Evolutionary conservation across 2,797 vertebrate species (phyloP).

Genomic region (Ptychobarbus kaznakovi): DNA sequence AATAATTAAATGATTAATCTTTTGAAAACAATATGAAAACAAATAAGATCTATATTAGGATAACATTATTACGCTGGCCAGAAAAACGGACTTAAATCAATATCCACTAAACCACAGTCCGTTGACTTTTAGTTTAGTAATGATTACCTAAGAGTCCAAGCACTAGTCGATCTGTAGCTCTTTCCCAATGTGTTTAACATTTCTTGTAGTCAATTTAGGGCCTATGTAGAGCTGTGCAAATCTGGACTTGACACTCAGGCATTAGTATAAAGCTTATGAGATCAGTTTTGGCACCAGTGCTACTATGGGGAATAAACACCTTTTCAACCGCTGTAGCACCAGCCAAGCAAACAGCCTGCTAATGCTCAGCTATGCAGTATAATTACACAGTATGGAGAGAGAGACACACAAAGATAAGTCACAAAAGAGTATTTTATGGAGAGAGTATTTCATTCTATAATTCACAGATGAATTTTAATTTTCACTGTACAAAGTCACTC

Average conservation of each 20-base stretch:
- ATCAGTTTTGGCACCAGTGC: slow-evolving; percentile 20
- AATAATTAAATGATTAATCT: background rate
- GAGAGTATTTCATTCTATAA: background rate
- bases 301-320: slow-evolving; percentile 7
- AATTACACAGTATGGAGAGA: background rate
- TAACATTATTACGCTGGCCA: background rate
- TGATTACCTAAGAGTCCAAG: slow-evolving; percentile 15
- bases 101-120: background rate
- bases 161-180: background rate
- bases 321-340: background rate
- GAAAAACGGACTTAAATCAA: background rate
- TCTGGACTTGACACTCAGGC: background rate
- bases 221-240: slow-evolving; percentile 10
- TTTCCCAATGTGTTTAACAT: slow-evolving; percentile 8
- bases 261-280: slow-evolving; percentile 18
- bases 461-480: background rate
- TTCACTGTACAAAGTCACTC: background rate
- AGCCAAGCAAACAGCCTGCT: slow-evolving; percentile 18
- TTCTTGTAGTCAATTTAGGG: background rate
- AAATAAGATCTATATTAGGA: background rate
- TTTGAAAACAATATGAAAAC: background rate
- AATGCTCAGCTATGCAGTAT: slow-evolving; percentile 2
- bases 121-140: slow-evolving; percentile 13
- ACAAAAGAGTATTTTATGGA: background rate
- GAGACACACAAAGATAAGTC: background rate